A percentile compares a stretch with the other conserved stretches of the same genome.
Evolutionary conservation across 2,888 invertebrate species (phyloP).

Genomic region (Amiota minor): DNA sequence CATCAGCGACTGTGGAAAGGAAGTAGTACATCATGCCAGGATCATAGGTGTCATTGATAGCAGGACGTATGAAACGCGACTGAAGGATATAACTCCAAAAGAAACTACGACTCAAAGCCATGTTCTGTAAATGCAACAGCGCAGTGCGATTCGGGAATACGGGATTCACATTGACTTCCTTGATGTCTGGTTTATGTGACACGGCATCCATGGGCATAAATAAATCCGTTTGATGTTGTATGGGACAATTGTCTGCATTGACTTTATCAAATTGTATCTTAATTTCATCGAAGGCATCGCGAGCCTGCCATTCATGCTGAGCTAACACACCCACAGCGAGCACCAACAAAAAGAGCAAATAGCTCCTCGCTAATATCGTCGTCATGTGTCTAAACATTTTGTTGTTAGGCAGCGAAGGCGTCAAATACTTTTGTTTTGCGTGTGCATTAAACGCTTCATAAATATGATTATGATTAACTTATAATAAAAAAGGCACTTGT

Average conservation of each 20-base stretch:
- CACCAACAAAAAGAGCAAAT: slow-evolving; percentile 67
- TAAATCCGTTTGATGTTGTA: slow-evolving; percentile 87
- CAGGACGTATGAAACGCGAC: slow-evolving; percentile 90
- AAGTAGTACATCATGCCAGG: slow-evolving; percentile 99
- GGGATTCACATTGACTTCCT: slow-evolving; percentile 94
- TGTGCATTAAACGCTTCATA: slow-evolving; percentile 15
- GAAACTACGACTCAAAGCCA: slow-evolving; percentile 96
- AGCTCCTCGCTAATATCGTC: slow-evolving; percentile 70
- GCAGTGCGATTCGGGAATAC: slow-evolving; percentile 95
- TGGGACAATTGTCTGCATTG: slow-evolving; percentile 89
- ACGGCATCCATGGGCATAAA: slow-evolving; percentile 88
- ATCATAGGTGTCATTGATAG: slow-evolving; percentile 93
- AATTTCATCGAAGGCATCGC: slow-evolving; percentile 92
- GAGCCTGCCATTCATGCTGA: slow-evolving; percentile 93
- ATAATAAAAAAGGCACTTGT: slow-evolving; percentile 1
- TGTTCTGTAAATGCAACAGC: slow-evolving; percentile 93
- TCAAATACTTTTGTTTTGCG: slow-evolving; percentile 15
- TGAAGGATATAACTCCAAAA: slow-evolving; percentile 96
- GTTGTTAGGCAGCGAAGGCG: not conserved
- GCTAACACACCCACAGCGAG: slow-evolving; percentile 80
- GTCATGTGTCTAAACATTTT: slow-evolving; percentile 8
- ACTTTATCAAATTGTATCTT: slow-evolving; percentile 88
- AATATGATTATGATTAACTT: not conserved
- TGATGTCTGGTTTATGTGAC: slow-evolving; percentile 93
- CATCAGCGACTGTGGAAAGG: slow-evolving; percentile 94